A percentile compares a stretch with the other conserved stretches of the same genome.
These are phyloP conservation scores for Orthosia incerta DNA, from an alignment of 2,888 invertebrate species.

Conservation along the genomic window DNA sequence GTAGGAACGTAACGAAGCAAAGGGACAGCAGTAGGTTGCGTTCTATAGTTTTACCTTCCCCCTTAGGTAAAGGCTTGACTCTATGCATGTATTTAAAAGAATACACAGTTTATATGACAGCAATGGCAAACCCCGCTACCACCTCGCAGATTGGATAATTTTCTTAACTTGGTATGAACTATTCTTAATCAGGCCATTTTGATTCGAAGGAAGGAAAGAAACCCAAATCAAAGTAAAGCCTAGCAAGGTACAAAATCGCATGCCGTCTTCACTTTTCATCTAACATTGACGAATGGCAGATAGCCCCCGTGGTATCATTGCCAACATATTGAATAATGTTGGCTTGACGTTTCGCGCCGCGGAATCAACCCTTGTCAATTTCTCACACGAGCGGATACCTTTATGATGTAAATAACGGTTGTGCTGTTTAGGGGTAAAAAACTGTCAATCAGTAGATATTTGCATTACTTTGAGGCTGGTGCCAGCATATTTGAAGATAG, in stretches of 20 bases:
- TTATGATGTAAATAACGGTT: conserved; percentile 52
- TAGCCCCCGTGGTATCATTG: not conserved
- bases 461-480: conserved; percentile 25
- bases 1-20: no score
- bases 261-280: not conserved
- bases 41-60: no score
- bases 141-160: no score
- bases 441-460: conserved; percentile 43
- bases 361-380: conserved; percentile 58
- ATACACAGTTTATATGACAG: no score
- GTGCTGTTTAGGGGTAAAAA: conserved; percentile 35
- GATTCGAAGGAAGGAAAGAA: no score
- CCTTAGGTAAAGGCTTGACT: no score
- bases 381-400: conserved; percentile 39
- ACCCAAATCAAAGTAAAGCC: no score
- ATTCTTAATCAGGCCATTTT: no score
- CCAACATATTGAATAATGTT: conserved; percentile 33
- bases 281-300: not conserved
- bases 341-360: conserved; percentile 26
- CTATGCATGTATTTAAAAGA: no score
- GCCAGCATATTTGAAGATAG: conserved; percentile 1
- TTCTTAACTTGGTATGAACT: no score
- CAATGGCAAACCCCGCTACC: no score
- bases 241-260: not conserved
- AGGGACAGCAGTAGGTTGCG: no score